A percentile compares a stretch with the other conserved stretches of the same genome.
phyloP scores from a whole-genome alignment of 2,113 vertebrate species.

The Ibidorhyncha struthersii region DNA sequence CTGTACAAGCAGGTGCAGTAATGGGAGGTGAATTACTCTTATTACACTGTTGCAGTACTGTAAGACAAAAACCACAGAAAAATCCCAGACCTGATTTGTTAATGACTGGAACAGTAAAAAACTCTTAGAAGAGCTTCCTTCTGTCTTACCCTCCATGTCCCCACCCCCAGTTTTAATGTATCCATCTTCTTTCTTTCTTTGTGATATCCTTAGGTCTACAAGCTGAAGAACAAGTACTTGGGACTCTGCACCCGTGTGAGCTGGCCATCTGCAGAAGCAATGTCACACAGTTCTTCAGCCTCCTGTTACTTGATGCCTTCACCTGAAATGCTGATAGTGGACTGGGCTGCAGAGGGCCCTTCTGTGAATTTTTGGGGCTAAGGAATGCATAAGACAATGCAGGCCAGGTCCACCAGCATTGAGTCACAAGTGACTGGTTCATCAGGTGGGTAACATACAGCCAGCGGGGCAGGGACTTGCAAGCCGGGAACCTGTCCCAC shows the following conservation, averaged over 20 bases:
- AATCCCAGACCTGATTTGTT: not conserved
- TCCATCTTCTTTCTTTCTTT: not conserved
- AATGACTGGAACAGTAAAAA: not conserved
- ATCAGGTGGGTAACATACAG: not conserved
- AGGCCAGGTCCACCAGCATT: accelerated
- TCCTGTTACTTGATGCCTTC: not conserved
- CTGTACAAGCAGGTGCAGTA: slow-evolving; percentile 87
- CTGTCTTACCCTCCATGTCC: accelerated
- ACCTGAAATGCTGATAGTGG: not conserved
- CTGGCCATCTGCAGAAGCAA: not conserved
- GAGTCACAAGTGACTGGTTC: not conserved
- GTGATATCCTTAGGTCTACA: not conserved
- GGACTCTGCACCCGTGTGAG: accelerated
- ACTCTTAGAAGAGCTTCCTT: not conserved
- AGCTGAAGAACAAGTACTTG: not conserved
- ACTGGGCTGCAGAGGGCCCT: not conserved
- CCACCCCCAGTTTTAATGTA: not conserved
- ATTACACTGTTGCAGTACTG: slow-evolving; percentile 68
- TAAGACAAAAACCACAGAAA: not conserved
- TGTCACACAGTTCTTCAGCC: not conserved
- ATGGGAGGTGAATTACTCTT: slow-evolving; percentile 77
- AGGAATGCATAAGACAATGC: not conserved
- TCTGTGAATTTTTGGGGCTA: not conserved
- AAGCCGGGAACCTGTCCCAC: not conserved
- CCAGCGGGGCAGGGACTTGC: not conserved